phyloP scores from a whole-genome alignment of 2,797 vertebrate species.

The Champsocephalus gunnari region DNA sequence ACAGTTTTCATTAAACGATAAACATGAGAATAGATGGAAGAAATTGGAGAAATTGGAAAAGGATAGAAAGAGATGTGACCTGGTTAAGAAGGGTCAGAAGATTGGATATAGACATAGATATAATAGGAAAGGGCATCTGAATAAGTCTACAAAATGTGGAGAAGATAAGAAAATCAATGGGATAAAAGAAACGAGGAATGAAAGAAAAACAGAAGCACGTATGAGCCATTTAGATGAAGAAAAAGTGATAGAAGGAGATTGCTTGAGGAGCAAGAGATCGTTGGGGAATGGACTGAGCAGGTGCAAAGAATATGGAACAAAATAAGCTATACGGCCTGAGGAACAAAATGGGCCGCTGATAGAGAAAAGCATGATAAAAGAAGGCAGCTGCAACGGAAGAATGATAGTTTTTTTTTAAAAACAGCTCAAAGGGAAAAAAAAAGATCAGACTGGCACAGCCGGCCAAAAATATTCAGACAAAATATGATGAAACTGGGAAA shows the following conservation, averaged over 20 bases:
- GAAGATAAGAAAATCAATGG: slow-evolving; percentile 15
- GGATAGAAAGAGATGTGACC: not conserved
- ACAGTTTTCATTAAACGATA: not conserved
- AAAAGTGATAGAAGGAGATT: slow-evolving; percentile 49
- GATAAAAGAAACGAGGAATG: slow-evolving; percentile 14
- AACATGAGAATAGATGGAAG: not conserved
- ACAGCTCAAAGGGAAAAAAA: slow-evolving; percentile 41
- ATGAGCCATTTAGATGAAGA: slow-evolving; percentile 48
- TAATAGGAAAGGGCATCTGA: slow-evolving; percentile 3
- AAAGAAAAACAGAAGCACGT: slow-evolving; percentile 31
- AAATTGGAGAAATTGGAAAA: slow-evolving; percentile 3
- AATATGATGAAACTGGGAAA: slow-evolving; percentile 45
- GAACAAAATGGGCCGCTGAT: slow-evolving; percentile 43
- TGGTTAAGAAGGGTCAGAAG: not conserved
- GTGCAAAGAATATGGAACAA: slow-evolving; percentile 55
- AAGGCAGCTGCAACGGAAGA: slow-evolving; percentile 44
- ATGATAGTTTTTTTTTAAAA: slow-evolving; percentile 10
- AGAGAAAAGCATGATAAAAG: slow-evolving; percentile 51
- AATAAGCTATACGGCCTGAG: slow-evolving; percentile 47
- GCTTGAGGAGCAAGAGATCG: slow-evolving; percentile 20
- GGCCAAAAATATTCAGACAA: slow-evolving; percentile 37
- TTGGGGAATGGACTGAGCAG: slow-evolving; percentile 43
- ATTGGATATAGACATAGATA: not conserved
- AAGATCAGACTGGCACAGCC: slow-evolving; percentile 37
- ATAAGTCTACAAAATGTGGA: slow-evolving; percentile 17